These are phyloP conservation scores for Pristionchus mayeri DNA, from an alignment of 2,888 invertebrate species.

Conservation along the genomic window DNA sequence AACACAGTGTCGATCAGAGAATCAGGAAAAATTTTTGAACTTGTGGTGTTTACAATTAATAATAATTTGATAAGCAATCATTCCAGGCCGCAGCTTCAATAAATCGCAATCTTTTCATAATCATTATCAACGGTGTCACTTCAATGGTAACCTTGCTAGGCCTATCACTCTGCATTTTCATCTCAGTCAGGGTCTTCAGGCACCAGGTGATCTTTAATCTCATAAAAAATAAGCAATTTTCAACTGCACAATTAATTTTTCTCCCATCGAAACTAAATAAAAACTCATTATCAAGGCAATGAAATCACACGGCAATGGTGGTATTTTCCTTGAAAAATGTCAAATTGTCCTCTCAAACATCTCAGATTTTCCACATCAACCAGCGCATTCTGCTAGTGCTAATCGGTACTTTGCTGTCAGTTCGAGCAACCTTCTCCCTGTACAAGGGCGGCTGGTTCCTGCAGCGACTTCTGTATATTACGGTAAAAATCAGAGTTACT, in stretches of 20 bases:
- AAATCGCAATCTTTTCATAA: background rate
- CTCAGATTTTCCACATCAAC: slow-evolving; percentile 51
- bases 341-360: too few relatives aligned
- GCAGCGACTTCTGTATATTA: background rate
- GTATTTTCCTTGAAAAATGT: too few relatives aligned
- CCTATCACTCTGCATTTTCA: background rate
- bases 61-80: background rate
- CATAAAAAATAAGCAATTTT: too few relatives aligned
- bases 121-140: background rate
- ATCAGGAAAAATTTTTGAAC: too few relatives aligned
- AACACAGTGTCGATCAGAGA: too few relatives aligned
- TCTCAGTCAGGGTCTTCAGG: background rate
- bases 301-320: too few relatives aligned
- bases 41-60: too few relatives aligned
- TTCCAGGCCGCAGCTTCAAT: background rate
- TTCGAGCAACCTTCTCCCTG: slow-evolving; percentile 18
- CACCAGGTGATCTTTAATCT: background rate
- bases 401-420: background rate
- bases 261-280: too few relatives aligned
- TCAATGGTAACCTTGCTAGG: background rate
- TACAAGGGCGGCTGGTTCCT: background rate
- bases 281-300: too few relatives aligned
- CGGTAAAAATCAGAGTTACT: too few relatives aligned
- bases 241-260: too few relatives aligned
- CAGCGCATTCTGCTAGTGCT: slow-evolving; percentile 49